Evolutionary conservation across 2,113 vertebrate genomes (phyloP).

Genomic region (Dasyurus viverrinus): DNA sequence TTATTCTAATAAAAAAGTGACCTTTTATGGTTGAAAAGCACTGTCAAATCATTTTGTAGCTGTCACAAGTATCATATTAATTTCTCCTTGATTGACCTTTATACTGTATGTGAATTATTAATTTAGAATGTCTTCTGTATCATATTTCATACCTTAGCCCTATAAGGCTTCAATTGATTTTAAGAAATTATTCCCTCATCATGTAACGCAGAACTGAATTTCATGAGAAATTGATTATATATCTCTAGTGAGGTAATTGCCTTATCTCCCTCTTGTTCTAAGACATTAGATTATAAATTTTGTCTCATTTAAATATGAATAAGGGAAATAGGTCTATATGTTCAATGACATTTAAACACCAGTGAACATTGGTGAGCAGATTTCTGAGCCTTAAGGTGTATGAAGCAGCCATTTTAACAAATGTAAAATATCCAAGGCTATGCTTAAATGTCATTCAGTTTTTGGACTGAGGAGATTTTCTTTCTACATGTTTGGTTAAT

Average conservation of each 20-base stretch:
- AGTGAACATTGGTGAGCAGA: neutral
- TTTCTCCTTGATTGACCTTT: constrained; percentile 52
- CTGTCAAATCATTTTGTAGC: constrained; percentile 24
- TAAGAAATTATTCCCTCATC: constrained; percentile 62
- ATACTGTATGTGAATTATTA: constrained; percentile 64
- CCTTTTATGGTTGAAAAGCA: constrained; percentile 32
- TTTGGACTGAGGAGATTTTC: neutral
- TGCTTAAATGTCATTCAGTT: neutral
- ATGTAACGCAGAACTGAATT: constrained; percentile 57
- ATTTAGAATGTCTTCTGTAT: constrained; percentile 31
- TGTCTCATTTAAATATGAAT: constrained; percentile 42
- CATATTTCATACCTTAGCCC: constrained; percentile 51
- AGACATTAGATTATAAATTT: constrained; percentile 37
- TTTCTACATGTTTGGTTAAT: neutral
- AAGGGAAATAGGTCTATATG: constrained; percentile 14
- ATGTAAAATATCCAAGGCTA: neutral
- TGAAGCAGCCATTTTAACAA: neutral
- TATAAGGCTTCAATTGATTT: constrained; percentile 55
- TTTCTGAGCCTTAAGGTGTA: neutral
- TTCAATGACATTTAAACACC: constrained; percentile 36
- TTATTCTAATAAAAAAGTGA: neutral
- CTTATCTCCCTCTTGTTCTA: constrained; percentile 44
- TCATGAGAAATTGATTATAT: constrained; percentile 60
- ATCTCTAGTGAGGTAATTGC: constrained; percentile 24
- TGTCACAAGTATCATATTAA: constrained; percentile 52